A percentile compares a stretch with the other conserved stretches of the same genome.
These are phyloP conservation scores for Carpatolechia fugitivella DNA, from an alignment of 2,888 invertebrate species.

Conservation along the genomic window DNA sequence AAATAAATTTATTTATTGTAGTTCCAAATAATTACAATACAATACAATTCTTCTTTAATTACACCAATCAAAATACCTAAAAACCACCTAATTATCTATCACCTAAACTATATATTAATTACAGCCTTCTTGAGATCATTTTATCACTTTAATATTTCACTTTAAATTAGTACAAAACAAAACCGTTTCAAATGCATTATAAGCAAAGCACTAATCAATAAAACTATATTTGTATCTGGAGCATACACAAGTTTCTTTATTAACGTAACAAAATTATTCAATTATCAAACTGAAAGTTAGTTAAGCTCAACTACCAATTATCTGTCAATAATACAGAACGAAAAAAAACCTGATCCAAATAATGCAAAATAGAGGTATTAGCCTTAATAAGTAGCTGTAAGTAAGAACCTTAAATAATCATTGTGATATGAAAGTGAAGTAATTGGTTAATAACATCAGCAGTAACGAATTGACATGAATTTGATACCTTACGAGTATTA, in stretches of 20 bases:
- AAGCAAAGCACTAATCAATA: too few relatives aligned
- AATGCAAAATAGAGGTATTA: conserved; percentile 3
- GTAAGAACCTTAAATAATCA: conserved; percentile 1
- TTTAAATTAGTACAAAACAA: too few relatives aligned
- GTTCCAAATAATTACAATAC: not conserved
- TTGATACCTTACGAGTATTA: not conserved
- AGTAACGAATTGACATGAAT: not conserved
- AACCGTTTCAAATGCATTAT: too few relatives aligned
- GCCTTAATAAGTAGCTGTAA: conserved; percentile 3
- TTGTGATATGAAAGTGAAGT: not conserved
- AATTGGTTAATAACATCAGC: not conserved
- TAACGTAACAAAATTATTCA: too few relatives aligned
- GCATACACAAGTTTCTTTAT: too few relatives aligned
- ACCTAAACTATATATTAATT: too few relatives aligned
- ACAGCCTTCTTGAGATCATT: too few relatives aligned
- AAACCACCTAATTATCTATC: too few relatives aligned
- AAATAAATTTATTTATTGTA: too few relatives aligned
- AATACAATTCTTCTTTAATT: not conserved
- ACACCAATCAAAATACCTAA: not conserved
- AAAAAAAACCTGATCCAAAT: not conserved
- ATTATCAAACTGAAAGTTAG: too few relatives aligned
- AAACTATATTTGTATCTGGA: too few relatives aligned
- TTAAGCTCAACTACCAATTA: not conserved
- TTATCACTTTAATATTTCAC: too few relatives aligned
- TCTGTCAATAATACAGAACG: not conserved